Evolutionary conservation across 2,113 vertebrate genomes (phyloP), one percentile per base, ranked within the genome.

Genomic region (Macaca fascicularis): DNA sequence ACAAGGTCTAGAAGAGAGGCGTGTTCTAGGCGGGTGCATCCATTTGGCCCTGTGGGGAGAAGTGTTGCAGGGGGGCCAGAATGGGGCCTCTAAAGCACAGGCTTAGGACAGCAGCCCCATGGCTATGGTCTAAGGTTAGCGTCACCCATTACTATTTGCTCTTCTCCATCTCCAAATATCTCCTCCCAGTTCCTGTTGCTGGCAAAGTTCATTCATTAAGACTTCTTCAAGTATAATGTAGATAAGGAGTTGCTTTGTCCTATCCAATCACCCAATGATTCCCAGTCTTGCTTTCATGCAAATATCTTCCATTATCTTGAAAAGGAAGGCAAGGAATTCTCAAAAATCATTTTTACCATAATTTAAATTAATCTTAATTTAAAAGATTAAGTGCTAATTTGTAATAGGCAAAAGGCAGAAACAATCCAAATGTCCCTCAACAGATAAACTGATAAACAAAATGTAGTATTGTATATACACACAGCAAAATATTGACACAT

Each of bases 351-450:
- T 90, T 87, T 94, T 57, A 64, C 25, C 2, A 67, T 1, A 43
- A 90, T 92, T 94, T 75, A 84, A 92, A 38, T 86, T 35, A 78
- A 85, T 84, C 64, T 70, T 90, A 45, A 64, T n/a, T 52, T 80
- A 67, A 93, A 76, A 93, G 67, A 86, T 16, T 25, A 61, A 93
- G 70, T 38, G 19, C 16, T 61, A 79, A 70, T 67, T 82, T 20
- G 40, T 30, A 74, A 50, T 27, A 35, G 17, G 20, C 30, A 8
- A 89, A 91, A 91, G 35, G 19, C 72, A 2, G n/a, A 90, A 96
- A 48, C 50, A 70, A 85, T 35, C 45, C 59, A 95, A 75, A 86
- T 75, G 38, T 27, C 81, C 32, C 69, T 20, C 20, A 74, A 30
- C 5, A 35, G 67, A 23, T 50, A 48, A 78, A 74, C 30, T 14